Evolutionary conservation across 2,113 vertebrate species (phyloP), one percentile per base, ranked within the genome.

Genomic region (Glareola pratincola): DNA sequence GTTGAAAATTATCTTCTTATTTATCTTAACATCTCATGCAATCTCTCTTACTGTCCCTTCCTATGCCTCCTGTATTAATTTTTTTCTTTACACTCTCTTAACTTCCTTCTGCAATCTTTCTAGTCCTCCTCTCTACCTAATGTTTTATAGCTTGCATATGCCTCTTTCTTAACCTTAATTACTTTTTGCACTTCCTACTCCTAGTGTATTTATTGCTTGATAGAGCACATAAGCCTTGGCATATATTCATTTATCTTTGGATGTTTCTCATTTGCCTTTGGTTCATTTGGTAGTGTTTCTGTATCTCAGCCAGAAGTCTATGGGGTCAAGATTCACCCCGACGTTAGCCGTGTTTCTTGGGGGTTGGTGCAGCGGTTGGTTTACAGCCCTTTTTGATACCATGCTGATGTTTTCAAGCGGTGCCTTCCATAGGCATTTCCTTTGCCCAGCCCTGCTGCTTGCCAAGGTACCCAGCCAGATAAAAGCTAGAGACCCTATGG

Each of bases 71-170:
- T 84, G 64, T 92, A 94, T 97, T 94, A 96, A 90, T 97, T 95
- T 96, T 92, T 95, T 92, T 85, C 94, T 96, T 97, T 96, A 90
- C 94, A 92, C 59, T 91, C 92, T 79, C 90, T 90, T 91, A 95
- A 81, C 90, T 92, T 93, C 91, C 85, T 95, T 96, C 90, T 92
- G 87, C 78, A 96, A 95, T 96, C 93, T 94, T 95, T 95, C 94
- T 97, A 95, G 96, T 96, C 96, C 96, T 97, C 96, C 96, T 97
- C 85, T 97, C 94, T 86, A 84, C 66, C 94, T 97, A 95, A 95
- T 97, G 95, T 96, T 97, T 97, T 97, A 97, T 96, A 94, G 97
- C 96, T 96, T 95, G 95, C 96, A 96, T 95, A 96, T 96, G 94
- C 94, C 96, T 97, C 94, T 97, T 97, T 96, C 96, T 96, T 96